Evolutionary conservation across 2,113 vertebrate genomes (phyloP).

Genomic region (Trinectes maculatus): DNA sequence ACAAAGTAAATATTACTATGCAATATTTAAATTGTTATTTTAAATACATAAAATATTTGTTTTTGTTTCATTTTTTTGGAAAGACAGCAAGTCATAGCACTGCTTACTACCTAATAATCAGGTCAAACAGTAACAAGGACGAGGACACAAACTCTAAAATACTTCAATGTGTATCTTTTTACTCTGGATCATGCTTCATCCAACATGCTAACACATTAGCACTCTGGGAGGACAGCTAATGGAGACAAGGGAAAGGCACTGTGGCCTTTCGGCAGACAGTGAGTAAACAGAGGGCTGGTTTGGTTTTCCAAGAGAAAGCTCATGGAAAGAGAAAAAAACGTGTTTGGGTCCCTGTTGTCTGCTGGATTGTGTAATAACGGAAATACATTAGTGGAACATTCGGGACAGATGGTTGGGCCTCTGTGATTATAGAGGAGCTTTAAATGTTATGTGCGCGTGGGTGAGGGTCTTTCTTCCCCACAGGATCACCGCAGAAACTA

Average conservation of each 20-base stretch:
- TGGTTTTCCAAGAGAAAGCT: conserved; percentile 21
- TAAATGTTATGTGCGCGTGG: conserved; percentile 10
- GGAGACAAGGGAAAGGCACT: neutral
- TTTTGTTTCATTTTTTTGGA: no score
- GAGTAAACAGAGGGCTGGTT: neutral
- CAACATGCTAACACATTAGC: neutral
- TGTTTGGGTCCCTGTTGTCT: conserved; percentile 20
- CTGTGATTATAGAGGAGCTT: conserved; percentile 36
- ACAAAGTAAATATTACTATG: no score
- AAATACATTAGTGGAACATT: conserved; percentile 39
- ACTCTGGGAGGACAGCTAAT: neutral
- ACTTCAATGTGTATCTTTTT: neutral
- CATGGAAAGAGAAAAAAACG: conserved; percentile 31
- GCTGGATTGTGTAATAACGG: conserved; percentile 33
- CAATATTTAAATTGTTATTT: no score
- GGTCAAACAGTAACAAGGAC: neutral
- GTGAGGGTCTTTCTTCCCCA: conserved; percentile 31
- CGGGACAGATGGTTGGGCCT: conserved; percentile 43
- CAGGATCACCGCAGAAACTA: conserved; percentile 35
- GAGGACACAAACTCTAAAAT: neutral
- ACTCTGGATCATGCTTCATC: neutral
- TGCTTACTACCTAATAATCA: neutral
- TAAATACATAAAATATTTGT: no score
- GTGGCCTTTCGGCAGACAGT: conserved; percentile 10
- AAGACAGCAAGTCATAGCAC: no score